Percentiles rank a stretch among this genome's conserved stretches.
These are phyloP conservation scores for Neoaliturus tenellus DNA, from an alignment of 2,888 invertebrate genomes.

Conservation along the genomic window DNA sequence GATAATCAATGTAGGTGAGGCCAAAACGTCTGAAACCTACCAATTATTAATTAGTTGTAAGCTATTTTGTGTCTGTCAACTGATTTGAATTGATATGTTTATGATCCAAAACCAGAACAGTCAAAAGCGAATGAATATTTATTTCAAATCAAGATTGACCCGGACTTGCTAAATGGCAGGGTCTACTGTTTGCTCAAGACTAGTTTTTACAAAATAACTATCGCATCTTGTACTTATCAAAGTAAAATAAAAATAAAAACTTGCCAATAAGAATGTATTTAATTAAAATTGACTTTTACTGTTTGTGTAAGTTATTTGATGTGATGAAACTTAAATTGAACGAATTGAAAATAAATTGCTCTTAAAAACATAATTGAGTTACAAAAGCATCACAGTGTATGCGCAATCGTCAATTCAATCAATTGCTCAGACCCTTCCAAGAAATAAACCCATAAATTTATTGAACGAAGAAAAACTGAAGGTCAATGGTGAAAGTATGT, in stretches of 20 bases:
- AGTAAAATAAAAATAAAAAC: too few relatives aligned
- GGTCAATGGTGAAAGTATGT: not conserved
- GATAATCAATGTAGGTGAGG: not conserved
- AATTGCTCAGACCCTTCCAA: not conserved
- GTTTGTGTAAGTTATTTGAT: too few relatives aligned
- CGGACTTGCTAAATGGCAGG: too few relatives aligned
- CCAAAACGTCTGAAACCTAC: constrained; percentile 7
- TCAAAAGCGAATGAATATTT: constrained; percentile 1
- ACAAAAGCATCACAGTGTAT: not conserved
- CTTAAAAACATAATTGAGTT: constrained; percentile 3
- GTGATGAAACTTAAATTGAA: too few relatives aligned
- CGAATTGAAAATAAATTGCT: too few relatives aligned
- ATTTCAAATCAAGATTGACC: not conserved
- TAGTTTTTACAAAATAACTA: too few relatives aligned
- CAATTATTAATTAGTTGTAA: constrained; percentile 7
- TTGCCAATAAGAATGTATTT: too few relatives aligned
- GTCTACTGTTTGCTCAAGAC: too few relatives aligned
- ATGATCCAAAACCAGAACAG: constrained; percentile 3
- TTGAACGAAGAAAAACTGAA: not conserved
- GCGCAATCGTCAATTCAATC: not conserved
- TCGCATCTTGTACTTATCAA: too few relatives aligned
- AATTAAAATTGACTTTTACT: too few relatives aligned
- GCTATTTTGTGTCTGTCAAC: not conserved
- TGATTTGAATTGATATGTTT: constrained; percentile 30
- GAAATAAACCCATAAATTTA: not conserved